Base-by-base conservation (phyloP, 2,888 invertebrate genomes). In the Amiota minor region DNA sequence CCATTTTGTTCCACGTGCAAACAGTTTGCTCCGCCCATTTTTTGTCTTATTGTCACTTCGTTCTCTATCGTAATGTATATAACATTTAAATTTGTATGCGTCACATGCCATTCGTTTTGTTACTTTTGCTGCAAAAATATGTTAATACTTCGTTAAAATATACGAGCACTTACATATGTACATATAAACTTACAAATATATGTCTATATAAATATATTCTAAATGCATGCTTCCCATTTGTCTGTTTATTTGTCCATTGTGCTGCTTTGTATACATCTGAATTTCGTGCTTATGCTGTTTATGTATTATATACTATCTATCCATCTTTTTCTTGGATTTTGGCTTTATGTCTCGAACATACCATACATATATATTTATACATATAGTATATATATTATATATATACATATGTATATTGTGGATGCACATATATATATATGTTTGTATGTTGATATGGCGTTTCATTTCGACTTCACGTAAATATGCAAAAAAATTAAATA, bases 371-470 rank as follows among this genome's bases (percentile, higher is more conserved):
- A 6, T 75, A 64, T 71, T 67, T 72, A 46, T 73, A 46, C 16
- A 46, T 45, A 49, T 12, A 18, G n/a, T n/a, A n/a, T n/a, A n/a
- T n/a, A n/a, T n/a, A n/a, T n/a, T 67, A 67, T 75, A 67, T 74
- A 61, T 75, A 20, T 74, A 56, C 74, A 73, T 76, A 64, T 71
- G 62, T 73, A 72, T 71, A 45, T 77, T 74, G 70, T 76, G 65
- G 71, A 45, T 61, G 72, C 67, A 73, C 35, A 72, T 84, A 79
- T 82, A 81, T 84, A 83, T 82, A 83, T 85, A 84, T 84, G 82
- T 84, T 86, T 79, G 84, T 85, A 83, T 85, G 3, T 18, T 10
- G 56, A 81, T 80, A 79, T 83, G 62, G 69, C 56, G 67, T 67
- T 67, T 76, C 71, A 53, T 71, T 50, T 71, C 70, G 62, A 69